Conservation (phyloP, 1,140 invertebrate genomes). For the Helicoverpa zea region DNA sequence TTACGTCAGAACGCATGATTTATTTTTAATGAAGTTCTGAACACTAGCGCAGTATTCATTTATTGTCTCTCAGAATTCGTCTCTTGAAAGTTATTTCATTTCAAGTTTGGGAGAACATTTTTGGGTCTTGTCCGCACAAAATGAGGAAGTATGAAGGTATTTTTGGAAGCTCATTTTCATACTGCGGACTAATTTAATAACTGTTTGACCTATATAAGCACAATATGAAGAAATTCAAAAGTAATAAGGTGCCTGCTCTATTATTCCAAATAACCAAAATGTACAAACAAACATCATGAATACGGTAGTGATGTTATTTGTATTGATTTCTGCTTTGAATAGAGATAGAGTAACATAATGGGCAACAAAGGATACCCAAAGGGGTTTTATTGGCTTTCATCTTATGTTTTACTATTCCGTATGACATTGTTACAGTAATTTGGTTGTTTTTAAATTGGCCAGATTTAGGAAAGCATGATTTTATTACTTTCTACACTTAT, state of each 20-base stretch:
- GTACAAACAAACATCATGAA: constrained; percentile 25
- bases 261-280: background rate
- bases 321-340: constrained; percentile 23
- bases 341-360: background rate
- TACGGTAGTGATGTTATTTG: background rate
- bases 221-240: background rate
- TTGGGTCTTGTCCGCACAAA: background rate
- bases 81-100: background rate
- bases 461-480: too few species aligned
- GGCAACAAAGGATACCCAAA: constrained; percentile 11
- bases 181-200: background rate
- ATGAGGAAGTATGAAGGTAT: background rate
- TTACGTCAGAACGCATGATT: constrained; percentile 18
- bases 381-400: constrained; percentile 5
- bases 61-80: constrained; percentile 22
- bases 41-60: background rate
- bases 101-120: background rate
- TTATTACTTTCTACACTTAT: too few species aligned
- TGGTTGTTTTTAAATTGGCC: too few species aligned
- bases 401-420: background rate
- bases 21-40: constrained; percentile 1
- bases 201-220: background rate
- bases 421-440: too few species aligned
- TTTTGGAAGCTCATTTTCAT: constrained; percentile 6
- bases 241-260: background rate